A percentile compares a stretch with the other conserved stretches of the same genome.
Conservation (phyloP, 2,113 vertebrate genomes). For the Otocyon megalotis region DNA sequence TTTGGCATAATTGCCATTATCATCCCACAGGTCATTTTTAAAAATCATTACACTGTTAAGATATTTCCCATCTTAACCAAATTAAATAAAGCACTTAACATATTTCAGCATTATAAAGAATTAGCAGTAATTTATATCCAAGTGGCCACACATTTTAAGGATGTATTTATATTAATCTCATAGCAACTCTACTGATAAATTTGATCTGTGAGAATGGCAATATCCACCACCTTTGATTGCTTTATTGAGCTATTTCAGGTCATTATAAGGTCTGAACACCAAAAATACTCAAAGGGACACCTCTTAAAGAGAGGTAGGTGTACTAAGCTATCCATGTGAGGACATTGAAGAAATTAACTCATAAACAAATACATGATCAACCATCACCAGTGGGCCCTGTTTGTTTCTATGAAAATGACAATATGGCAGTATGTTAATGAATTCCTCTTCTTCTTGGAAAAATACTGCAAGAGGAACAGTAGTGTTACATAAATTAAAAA, state of each 20-base stretch:
- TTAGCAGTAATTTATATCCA: not conserved
- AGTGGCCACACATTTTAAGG: not conserved
- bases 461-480: not conserved
- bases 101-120: not conserved
- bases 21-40: not conserved
- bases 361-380: conserved; percentile 26
- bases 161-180: not conserved
- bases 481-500: not conserved
- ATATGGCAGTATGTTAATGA: not conserved
- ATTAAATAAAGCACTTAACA: not conserved
- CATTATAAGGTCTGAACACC: not conserved
- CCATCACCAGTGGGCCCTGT: not conserved
- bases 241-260: not conserved
- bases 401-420: conserved; percentile 61
- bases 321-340: not conserved
- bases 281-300: not conserved
- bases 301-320: not conserved
- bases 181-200: not conserved
- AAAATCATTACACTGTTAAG: not conserved
- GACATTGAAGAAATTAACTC: not conserved
- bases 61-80: not conserved
- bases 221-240: not conserved
- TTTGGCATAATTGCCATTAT: not conserved
- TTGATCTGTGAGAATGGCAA: not conserved
- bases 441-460: conserved; percentile 53